Evolutionary conservation across 2,113 vertebrate genomes (phyloP), one percentile per base, ranked within the genome.

Genomic region (Alligator sinensis): DNA sequence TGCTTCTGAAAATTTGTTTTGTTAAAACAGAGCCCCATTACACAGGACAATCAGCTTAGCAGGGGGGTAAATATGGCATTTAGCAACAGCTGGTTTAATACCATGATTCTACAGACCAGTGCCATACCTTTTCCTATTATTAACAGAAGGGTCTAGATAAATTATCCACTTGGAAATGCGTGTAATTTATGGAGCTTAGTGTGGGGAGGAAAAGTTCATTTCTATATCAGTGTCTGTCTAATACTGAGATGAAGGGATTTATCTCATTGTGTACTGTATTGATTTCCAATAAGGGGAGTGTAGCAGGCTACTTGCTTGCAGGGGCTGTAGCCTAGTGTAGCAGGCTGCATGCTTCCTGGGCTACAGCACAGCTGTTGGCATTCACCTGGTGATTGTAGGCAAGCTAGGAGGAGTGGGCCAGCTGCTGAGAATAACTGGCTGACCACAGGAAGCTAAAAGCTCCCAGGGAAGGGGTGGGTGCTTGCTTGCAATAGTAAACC

Each of bases 71-170:
- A 22, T 6, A 77, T 4, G 28, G 14, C 2, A 4, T 11, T 12
- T n/a, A 87, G 19, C 11, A 54, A 77, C 55, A 83, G 61, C 19
- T 68, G 63, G 17, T 18, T 19, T 27, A 78, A 16, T 22, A 70
- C 11, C 28, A 66, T 54, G 54, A 21, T 30, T 64, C 14, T 25
- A 14, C 63, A 80, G 19, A 16, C 19, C 74, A 47, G 22, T 62
- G 28, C 3, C 4, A 28, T 1, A 1, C 0, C 0, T 55, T 81
- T 79, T 63, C 27, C 14, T 18, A 21, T n/a, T 74, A 47, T 58
- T 54, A 38, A 68, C 16, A 24, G 55, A 60, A 77, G 61, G n/a
- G 0, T 84, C 82, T 47, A 28, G 47, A 59, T 17, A 58, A 62
- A 75, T 4, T 21, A 47, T 38, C 2, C 24, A 1, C 27, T 82